Evolutionary conservation across 2,888 invertebrate species (phyloP), one percentile per base, ranked within the genome.

Genomic region (Empis livida): DNA sequence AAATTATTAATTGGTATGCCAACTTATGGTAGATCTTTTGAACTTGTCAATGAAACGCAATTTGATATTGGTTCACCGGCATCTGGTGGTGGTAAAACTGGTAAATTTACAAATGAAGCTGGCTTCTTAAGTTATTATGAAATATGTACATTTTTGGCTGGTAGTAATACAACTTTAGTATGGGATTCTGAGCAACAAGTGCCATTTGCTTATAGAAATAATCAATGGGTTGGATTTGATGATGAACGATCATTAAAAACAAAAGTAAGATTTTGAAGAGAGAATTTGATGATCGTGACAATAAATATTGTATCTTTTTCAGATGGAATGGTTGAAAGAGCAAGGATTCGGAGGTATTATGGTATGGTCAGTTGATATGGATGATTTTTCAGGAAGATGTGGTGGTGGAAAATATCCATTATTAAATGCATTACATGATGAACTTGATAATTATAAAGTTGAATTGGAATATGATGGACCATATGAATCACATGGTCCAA

Each of bases 141-240:
- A 75, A 81, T 94, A 44, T 95, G 94, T 65, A 84, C 90, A 57
- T 92, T 94, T 74, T 73, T 95, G 40, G 82, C 87, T 49, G 85
- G 83, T 53, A 85, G 89, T 55, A 92, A 92, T 63, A 93, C 92
- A 0, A 93, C 92, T 0, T 73, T 93, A 5, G 92, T 93, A 0
- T 94, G 93, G 93, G 93, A 93, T 63, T 92, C 91, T 53, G 93
- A 93, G 57, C 93, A 93, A 61, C 90, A 92, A 75, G 93, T 91
- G 46, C 95, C 95, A 10, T 95, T 95, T 65, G 92, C 93, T 0
- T 93, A 93, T 68, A 79, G 82, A 53, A 84, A 78, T 6, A 84
- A 91, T 65, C 92, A 93, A 57, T 93, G 93, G 93, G 89, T 93
- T 27, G 93, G 93, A 49, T 94, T 93, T 57, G 93, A 94, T 61